Evolutionary conservation across 2,797 vertebrate genomes (phyloP).

Genomic region (Sebastes minor): DNA sequence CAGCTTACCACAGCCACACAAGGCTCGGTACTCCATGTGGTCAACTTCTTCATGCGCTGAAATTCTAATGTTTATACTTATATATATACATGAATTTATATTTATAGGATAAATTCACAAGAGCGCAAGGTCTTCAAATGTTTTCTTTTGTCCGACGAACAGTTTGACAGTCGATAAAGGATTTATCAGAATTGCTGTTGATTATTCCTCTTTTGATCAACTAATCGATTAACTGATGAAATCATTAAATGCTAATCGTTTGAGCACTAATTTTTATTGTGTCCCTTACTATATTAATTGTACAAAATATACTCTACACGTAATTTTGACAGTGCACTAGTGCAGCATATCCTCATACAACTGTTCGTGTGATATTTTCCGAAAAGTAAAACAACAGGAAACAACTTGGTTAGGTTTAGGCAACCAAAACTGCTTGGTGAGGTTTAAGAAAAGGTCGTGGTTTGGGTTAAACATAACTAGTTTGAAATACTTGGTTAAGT

Average conservation of each 20-base stretch:
- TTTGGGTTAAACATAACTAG: no score
- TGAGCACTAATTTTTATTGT: neutral
- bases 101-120: neutral
- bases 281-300: neutral
- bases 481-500: no score
- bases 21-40: neutral
- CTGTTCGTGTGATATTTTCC: neutral
- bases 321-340: neutral
- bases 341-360: neutral
- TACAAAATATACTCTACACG: neutral
- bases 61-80: neutral
- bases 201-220: neutral
- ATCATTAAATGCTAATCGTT: neutral
- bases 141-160: neutral
- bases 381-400: no score
- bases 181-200: no score
- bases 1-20: slow-evolving; percentile 19
- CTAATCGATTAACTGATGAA: neutral
- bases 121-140: neutral
- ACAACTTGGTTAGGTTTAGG: no score
- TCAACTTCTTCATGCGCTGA: neutral
- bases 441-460: no score
- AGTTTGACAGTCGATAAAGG: no score
- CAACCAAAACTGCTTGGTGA: no score
- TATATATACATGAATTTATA: neutral